Evolutionary conservation across 2,113 vertebrate genomes (phyloP), one percentile per base, ranked within the genome.

Genomic region (Lepidothrix coronata): DNA sequence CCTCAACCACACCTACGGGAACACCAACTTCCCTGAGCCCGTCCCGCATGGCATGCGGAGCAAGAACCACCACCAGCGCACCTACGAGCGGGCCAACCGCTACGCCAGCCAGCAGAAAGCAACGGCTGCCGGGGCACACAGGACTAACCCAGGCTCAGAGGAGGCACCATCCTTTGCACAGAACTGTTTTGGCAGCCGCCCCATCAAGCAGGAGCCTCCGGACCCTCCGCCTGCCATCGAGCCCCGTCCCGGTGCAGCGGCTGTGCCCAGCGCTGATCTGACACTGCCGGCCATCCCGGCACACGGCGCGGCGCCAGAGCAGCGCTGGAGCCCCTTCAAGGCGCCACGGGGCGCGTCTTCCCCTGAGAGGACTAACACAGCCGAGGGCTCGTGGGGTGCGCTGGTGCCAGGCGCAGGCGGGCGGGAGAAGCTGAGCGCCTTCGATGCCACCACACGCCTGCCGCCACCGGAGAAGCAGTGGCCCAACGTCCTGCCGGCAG

Each of bases 181-280:
- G 98, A 99, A 96, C 88, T 98, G 95, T 97, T 98, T 98, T 7
- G 46, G 58, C 83, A 94, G 59, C 96, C 96, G 96, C 82, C 88
- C 98, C 92, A 99, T 99, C 97, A 99, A 99, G 92, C 99, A 99
- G 97, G 99, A 99, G 86, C 99, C 99, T 3, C 95, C 98, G 8
- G 99, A 99, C 76, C 91, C 98, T 18, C 97, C 98, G 6, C 93
- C 98, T 0, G 93, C 98, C 81, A 93, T 97, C 0, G 98, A 99
- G 83, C 95, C 98, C 46, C 68, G 94, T 19, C 79, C 97, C 84
- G 85, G 96, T 5, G 80, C 94, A 10, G 95, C 88, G 4, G 96
- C 93, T 20, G 1, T 96, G 44, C 95, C 93, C 0, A 5, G 79
- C 15, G 0, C 88, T 0, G 57, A 72, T 3, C 79, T 98, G 80